Percentiles rank a stretch among this genome's conserved stretches.
These are phyloP conservation scores for Mus spicilegus DNA, from an alignment of 2,113 vertebrate genomes.

Conservation along the genomic window DNA sequence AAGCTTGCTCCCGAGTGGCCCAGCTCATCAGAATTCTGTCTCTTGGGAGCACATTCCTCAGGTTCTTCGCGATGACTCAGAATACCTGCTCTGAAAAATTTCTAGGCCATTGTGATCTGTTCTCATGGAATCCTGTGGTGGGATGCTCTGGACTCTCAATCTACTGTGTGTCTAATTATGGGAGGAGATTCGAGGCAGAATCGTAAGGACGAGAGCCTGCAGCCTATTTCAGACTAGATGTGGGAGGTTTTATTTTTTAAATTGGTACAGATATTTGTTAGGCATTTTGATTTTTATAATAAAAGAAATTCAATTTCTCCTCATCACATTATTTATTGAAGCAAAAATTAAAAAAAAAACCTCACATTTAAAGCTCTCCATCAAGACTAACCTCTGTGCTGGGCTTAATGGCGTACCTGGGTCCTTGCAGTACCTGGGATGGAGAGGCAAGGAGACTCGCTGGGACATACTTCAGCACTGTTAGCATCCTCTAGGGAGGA, in stretches of 20 bases:
- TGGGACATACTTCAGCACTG: neutral
- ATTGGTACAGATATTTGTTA: constrained; percentile 28
- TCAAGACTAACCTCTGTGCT: neutral
- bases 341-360: neutral
- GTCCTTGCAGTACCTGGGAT: neutral
- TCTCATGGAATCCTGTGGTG: neutral
- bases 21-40: constrained; percentile 9
- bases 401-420: neutral
- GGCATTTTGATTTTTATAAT: neutral
- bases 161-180: constrained; percentile 8
- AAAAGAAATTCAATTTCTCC: constrained; percentile 39
- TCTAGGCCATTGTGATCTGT: constrained; percentile 46
- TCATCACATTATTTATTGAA: neutral
- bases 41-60: neutral
- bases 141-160: neutral
- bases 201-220: neutral
- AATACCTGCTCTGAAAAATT: constrained; percentile 64
- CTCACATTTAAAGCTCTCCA: neutral
- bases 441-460: neutral
- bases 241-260: constrained; percentile 19
- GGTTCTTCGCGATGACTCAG: constrained; percentile 35
- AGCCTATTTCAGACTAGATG: constrained; percentile 14
- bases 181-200: constrained; percentile 18
- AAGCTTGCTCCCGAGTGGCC: neutral
- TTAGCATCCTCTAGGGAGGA: neutral